These are phyloP conservation scores for Paelopatides confundens DNA, from an alignment of 53 echinoderm and acorn worm genomes.

Conservation along the genomic window DNA sequence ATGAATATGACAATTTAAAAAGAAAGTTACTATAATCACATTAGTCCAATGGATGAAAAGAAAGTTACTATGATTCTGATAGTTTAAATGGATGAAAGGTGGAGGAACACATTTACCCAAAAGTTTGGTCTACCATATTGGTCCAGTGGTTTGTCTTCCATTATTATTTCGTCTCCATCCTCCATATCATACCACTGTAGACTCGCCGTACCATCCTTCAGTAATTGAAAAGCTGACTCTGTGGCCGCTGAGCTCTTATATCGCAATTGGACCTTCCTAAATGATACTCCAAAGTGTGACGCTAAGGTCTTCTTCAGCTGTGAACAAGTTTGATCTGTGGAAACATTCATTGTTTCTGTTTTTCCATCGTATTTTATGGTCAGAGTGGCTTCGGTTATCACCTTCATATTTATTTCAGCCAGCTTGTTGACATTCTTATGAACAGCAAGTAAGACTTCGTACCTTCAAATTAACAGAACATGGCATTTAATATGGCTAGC, in stretches of 20 bases:
- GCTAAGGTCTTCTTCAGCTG: slow-evolving; percentile 71
- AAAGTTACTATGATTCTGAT: too few species aligned
- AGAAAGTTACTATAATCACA: too few species aligned
- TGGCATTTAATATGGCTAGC: too few species aligned
- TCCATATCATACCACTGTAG: slow-evolving; percentile 59
- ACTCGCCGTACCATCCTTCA: slow-evolving; percentile 5
- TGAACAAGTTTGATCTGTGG: slow-evolving; percentile 58
- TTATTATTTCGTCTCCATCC: slow-evolving; percentile 64
- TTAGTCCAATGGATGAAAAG: too few species aligned
- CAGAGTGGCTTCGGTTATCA: slow-evolving; percentile 50
- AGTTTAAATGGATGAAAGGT: too few species aligned
- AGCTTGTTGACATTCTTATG: slow-evolving; percentile 70
- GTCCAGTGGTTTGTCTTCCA: not conserved
- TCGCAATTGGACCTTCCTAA: slow-evolving; percentile 16
- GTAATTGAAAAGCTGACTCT: not conserved
- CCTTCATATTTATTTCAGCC: slow-evolving; percentile 69
- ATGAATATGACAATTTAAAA: too few species aligned
- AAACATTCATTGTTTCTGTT: slow-evolving; percentile 43
- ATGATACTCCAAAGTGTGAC: slow-evolving; percentile 61
- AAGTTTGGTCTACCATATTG: too few species aligned
- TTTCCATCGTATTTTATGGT: slow-evolving; percentile 59
- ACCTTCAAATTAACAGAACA: too few species aligned
- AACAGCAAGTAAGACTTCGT: slow-evolving; percentile 62
- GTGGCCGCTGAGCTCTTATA: not conserved
- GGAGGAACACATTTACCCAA: too few species aligned